Evolutionary conservation across 2,113 vertebrate species (phyloP).

Genomic region (Chionis minor): DNA sequence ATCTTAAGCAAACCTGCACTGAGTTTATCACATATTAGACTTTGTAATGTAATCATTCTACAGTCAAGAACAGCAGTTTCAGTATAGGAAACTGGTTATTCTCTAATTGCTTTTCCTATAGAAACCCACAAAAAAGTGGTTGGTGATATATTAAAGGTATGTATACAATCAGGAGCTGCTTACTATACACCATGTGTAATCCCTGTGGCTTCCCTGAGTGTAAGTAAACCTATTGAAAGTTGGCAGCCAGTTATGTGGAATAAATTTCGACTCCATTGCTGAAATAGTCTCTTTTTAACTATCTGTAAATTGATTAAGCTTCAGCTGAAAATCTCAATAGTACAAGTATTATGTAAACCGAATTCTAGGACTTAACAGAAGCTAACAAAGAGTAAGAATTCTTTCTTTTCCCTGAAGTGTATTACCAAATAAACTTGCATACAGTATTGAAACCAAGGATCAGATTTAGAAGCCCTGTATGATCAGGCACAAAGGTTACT

Average conservation of each 20-base stretch:
- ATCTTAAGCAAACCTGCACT: constrained; percentile 1
- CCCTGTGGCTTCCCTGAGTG: neutral
- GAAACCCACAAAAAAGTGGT: neutral
- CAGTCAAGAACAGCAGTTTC: neutral
- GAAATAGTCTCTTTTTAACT: neutral
- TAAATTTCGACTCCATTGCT: neutral
- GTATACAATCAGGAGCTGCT: neutral
- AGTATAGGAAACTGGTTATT: neutral
- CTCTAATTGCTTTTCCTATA: neutral
- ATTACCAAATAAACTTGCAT: neutral
- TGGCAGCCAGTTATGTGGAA: neutral
- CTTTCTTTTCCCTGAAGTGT: neutral
- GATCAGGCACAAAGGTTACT: neutral
- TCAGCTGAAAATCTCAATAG: neutral
- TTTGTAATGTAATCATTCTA: constrained; percentile 42
- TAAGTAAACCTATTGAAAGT: neutral
- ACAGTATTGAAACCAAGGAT: neutral
- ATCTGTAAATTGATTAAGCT: neutral
- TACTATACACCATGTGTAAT: neutral
- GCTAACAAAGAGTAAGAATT: neutral
- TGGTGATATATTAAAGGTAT: neutral
- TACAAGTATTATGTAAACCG: neutral
- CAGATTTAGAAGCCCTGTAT: neutral
- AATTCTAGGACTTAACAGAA: neutral
- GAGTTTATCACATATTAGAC: neutral